Base-by-base conservation (phyloP, 1,140 invertebrate species). In the Medauroidea extradentata region DNA sequence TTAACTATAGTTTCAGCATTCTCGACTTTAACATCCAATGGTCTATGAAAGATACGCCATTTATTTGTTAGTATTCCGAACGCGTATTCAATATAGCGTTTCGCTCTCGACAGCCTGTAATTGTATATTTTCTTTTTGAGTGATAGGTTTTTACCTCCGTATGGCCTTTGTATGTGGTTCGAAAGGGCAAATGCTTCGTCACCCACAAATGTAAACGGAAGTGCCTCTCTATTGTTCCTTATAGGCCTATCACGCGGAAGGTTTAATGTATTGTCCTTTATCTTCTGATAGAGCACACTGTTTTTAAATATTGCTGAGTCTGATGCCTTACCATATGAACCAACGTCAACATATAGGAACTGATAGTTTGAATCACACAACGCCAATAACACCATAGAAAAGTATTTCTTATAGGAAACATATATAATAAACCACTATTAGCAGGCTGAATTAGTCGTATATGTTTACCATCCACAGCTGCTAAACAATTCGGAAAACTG, bases 101-200 rank as follows among this genome's bases (percentile, higher is more conserved):
- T 62, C 7, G 69, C 71, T 18, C 72, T 49, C 16, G 67, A 67
- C 24, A 72, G 63, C 48, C 70, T 58, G 58, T 77, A 78, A 52
- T 79, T 78, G 57, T 72, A 77, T 13, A 76, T 67, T 46, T 69
- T 64, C 63, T 76, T 63, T 61, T 61, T 51, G 13, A 52, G 41
- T 52, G 50, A 59, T 24, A 72, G 60, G 29, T 69, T 18, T 39
- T 54, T 63, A 25, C 66, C 65, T 34, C 67, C 65, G 62, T 69
- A 80, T 49, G 76, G 75, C 58, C 73, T 75, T 66, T 77, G 66
- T 53, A 79, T 52, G 56, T 73, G 65, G 18, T 53, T 53, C 53
- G 66, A 67, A 46, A 79, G 53, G n/a, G 71, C 67, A 65, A 78
- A 79, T 41, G 73, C 75, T 39, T 75, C 74, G 65, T 79, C 76